Conservation (phyloP, 2,797 vertebrate genomes). For the Heliangelus exortis region DNA sequence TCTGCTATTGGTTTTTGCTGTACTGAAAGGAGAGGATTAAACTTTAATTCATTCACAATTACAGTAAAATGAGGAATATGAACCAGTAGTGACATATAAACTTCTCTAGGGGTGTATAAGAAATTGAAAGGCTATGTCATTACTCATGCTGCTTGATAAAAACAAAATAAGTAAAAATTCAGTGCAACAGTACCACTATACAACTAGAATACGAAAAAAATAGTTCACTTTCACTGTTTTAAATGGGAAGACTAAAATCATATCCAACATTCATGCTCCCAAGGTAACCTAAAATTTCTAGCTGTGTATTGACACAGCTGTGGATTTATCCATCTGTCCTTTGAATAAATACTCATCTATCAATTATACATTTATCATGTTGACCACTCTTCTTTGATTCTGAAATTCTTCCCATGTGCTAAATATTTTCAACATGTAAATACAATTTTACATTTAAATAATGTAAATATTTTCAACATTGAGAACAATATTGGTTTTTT, state of each 20-base stretch:
- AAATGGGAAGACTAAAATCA: background rate
- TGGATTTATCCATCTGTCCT: background rate
- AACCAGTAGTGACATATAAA: background rate
- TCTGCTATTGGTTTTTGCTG: background rate
- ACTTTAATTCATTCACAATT: constrained; percentile 43
- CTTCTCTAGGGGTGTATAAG: background rate
- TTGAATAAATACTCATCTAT: background rate
- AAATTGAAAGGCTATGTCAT: background rate
- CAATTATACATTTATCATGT: background rate
- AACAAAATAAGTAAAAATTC: background rate
- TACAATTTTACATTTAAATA: too few species aligned
- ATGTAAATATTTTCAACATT: background rate
- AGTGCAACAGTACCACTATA: background rate
- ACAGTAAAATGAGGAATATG: background rate
- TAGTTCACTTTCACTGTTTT: background rate
- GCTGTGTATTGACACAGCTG: background rate
- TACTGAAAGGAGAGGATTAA: constrained; percentile 18
- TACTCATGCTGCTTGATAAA: background rate
- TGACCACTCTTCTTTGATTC: background rate
- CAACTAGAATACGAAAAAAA: background rate
- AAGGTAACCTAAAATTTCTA: background rate
- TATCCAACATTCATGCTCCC: background rate
- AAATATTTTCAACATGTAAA: background rate
- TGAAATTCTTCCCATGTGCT: background rate
- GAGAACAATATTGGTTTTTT: background rate